Conservation (phyloP, 2,888 invertebrate genomes). For the Hyalella azteca region DNA sequence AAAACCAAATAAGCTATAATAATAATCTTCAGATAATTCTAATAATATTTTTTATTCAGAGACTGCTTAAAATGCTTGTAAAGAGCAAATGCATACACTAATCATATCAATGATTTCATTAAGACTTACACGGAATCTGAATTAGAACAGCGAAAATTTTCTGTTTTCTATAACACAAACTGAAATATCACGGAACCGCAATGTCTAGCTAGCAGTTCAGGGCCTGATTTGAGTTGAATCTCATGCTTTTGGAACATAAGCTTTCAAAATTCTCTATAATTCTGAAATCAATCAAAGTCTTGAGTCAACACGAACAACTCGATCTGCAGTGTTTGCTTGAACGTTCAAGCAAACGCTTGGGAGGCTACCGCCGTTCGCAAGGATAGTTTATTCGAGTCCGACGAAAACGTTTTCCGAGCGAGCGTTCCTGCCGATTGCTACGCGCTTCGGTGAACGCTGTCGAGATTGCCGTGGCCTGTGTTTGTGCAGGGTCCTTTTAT, state of each 20-base stretch:
- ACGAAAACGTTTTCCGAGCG: conserved; percentile 25
- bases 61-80: no score
- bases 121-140: no score
- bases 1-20: no score
- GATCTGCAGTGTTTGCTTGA: conserved; percentile 33
- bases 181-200: no score
- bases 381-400: conserved; percentile 20
- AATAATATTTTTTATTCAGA: no score
- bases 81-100: no score
- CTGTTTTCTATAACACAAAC: no score
- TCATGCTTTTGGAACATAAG: background rate
- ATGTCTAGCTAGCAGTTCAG: no score
- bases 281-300: conserved; percentile 36
- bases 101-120: no score
- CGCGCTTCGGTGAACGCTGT: background rate
- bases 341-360: conserved; percentile 15
- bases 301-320: conserved; percentile 30
- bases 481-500: conserved; percentile 38
- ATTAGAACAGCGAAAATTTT: no score
- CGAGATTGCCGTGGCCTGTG: conserved; percentile 26
- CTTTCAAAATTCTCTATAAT: background rate
- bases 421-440: conserved; percentile 14
- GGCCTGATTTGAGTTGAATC: no score
- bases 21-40: no score
- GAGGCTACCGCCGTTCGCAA: conserved; percentile 16